These are phyloP conservation scores for Diaphora mendica DNA, from an alignment of 2,888 invertebrate genomes.

Conservation along the genomic window DNA sequence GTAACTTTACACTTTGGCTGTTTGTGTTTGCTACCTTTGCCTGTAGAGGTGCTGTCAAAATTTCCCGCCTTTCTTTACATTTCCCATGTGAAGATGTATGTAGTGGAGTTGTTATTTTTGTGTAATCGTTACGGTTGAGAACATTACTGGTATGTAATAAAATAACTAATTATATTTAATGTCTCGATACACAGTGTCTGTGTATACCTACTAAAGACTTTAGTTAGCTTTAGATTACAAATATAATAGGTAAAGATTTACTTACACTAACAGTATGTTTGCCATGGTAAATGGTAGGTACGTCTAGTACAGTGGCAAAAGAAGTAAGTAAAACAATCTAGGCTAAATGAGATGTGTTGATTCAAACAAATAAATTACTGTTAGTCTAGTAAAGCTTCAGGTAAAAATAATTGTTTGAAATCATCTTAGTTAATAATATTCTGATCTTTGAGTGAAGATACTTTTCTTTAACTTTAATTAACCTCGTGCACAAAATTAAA, in stretches of 20 bases:
- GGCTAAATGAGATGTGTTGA: not conserved
- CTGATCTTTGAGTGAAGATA: too few relatives aligned
- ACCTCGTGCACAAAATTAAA: too few relatives aligned
- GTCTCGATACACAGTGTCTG: not conserved
- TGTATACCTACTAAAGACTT: not conserved
- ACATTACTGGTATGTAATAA: not conserved
- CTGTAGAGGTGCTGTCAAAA: not conserved
- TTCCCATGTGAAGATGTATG: not conserved
- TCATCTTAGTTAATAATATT: too few relatives aligned
- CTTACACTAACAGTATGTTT: too few relatives aligned
- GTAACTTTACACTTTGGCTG: conserved; percentile 21
- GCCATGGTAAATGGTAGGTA: too few relatives aligned
- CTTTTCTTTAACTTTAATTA: too few relatives aligned
- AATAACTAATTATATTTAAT: not conserved
- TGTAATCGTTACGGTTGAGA: not conserved
- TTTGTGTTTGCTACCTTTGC: conserved; percentile 23
- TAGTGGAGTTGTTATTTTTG: not conserved
- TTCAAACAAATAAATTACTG: not conserved
- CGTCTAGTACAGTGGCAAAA: too few relatives aligned
- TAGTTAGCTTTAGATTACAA: too few relatives aligned
- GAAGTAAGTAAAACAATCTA: too few relatives aligned
- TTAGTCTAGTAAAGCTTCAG: not conserved
- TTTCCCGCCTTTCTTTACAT: conserved; percentile 33
- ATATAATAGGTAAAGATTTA: too few relatives aligned
- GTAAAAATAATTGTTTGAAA: too few relatives aligned